Evolutionary conservation across 92 coral and sea anemone species (phyloP).

Genomic region (Zoanthus sansibaricus): DNA sequence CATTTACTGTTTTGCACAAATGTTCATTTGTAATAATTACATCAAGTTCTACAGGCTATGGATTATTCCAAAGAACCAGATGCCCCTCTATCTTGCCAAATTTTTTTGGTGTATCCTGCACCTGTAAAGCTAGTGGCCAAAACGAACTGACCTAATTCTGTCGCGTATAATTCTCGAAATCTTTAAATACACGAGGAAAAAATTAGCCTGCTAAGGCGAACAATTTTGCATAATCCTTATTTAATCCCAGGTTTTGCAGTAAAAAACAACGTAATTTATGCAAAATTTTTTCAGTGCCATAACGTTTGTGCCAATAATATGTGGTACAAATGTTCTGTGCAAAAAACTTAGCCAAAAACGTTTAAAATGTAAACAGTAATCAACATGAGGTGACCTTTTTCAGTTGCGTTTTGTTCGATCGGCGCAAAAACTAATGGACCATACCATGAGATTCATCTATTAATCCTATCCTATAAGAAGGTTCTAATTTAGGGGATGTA

Average conservation of each 20-base stretch:
- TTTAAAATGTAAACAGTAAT: background rate
- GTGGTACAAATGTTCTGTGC: background rate
- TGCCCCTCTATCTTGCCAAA: background rate
- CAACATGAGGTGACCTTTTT: background rate
- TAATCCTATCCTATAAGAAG: slow-evolving; percentile 32
- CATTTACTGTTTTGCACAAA: no score
- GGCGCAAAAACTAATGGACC: slow-evolving; percentile 12
- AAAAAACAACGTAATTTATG: background rate
- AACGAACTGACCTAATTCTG: background rate
- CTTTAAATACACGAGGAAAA: background rate
- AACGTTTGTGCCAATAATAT: background rate
- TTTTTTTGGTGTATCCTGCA: background rate
- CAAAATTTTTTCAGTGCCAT: background rate
- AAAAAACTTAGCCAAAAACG: background rate
- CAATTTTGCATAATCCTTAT: background rate
- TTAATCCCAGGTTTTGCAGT: background rate
- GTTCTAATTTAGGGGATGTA: slow-evolving; percentile 31
- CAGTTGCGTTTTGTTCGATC: background rate
- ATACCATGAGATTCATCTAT: slow-evolving; percentile 5
- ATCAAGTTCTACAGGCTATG: background rate
- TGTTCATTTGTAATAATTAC: no score
- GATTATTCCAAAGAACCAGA: background rate
- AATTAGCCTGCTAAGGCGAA: background rate
- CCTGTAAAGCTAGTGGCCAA: background rate
- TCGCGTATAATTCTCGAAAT: background rate